These are phyloP conservation scores for Tetrao urogallus DNA, from an alignment of 2,113 vertebrate genomes.

Conservation along the genomic window DNA sequence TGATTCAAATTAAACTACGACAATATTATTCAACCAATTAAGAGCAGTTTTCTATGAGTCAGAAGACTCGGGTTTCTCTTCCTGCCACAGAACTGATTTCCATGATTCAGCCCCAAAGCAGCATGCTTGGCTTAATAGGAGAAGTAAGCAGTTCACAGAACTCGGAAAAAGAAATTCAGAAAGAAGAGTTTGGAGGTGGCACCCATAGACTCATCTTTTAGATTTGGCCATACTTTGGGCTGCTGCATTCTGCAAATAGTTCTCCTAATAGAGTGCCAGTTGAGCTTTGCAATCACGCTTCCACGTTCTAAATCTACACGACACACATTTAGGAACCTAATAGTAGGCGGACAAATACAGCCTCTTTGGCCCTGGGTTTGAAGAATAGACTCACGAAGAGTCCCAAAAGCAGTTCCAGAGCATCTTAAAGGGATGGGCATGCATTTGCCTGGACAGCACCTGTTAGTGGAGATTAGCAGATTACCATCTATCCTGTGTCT, in stretches of 20 bases:
- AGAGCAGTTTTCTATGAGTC: neutral
- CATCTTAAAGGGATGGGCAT: neutral
- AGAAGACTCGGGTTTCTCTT: neutral
- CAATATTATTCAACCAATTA: neutral
- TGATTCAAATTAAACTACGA: too few relatives aligned
- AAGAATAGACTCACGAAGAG: neutral
- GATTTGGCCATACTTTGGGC: neutral
- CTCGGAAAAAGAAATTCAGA: neutral
- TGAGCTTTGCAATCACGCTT: neutral
- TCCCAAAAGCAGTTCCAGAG: neutral
- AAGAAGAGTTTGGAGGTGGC: neutral
- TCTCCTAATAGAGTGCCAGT: neutral
- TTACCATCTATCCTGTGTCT: too few relatives aligned
- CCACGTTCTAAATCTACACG: neutral
- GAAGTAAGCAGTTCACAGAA: neutral
- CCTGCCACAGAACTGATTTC: neutral
- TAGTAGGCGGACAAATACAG: neutral
- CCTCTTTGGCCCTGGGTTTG: neutral
- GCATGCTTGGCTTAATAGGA: neutral
- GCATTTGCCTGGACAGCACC: conserved; percentile 8
- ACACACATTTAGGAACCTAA: conserved; percentile 7
- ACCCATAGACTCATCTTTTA: neutral
- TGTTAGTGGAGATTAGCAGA: conserved; percentile 18
- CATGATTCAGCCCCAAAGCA: neutral
- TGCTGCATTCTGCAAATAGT: neutral